A percentile compares a stretch with the other conserved stretches of the same genome.
phyloP scores from a whole-genome alignment of 2,888 invertebrate species.

The Chrysina gloriosa region DNA sequence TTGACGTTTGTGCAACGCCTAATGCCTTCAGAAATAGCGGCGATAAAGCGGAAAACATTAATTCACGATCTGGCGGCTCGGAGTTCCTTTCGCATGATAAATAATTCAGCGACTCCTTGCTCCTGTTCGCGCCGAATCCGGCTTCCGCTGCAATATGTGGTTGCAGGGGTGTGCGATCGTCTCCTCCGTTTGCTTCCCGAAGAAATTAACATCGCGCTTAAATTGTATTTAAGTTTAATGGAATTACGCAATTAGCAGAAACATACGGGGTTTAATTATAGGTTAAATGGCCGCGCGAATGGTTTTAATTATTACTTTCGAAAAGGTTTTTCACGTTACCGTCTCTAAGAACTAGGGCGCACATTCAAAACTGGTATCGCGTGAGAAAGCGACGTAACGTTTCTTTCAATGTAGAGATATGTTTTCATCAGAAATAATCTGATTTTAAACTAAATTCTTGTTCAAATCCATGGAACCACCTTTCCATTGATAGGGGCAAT shows the following conservation, averaged over 20 bases:
- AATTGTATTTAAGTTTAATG: conserved; percentile 34
- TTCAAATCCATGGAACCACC: too few relatives aligned
- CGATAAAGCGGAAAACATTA: conserved; percentile 12
- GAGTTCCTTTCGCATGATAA: conserved; percentile 8
- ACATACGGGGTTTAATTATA: conserved; percentile 32
- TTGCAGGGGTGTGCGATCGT: background rate
- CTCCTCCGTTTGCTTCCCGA: background rate
- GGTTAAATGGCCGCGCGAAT: conserved; percentile 38
- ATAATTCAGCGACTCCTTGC: conserved; percentile 18
- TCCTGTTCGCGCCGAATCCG: background rate
- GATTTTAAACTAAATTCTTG: too few relatives aligned
- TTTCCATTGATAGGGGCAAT: too few relatives aligned
- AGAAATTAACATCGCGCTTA: conserved; percentile 29
- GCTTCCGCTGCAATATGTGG: background rate
- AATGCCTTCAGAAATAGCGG: background rate
- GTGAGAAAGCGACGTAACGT: too few relatives aligned
- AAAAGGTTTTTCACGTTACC: conserved; percentile 9
- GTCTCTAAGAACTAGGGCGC: background rate
- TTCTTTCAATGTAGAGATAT: too few relatives aligned
- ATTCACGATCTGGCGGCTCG: background rate
- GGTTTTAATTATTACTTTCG: conserved; percentile 36
- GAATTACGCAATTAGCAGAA: conserved; percentile 36
- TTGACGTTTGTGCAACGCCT: background rate
- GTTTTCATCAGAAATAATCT: too few relatives aligned
- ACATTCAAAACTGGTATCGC: background rate